phyloP scores from a whole-genome alignment of 2,113 vertebrate species.

The Rhizomys pruinosus region DNA sequence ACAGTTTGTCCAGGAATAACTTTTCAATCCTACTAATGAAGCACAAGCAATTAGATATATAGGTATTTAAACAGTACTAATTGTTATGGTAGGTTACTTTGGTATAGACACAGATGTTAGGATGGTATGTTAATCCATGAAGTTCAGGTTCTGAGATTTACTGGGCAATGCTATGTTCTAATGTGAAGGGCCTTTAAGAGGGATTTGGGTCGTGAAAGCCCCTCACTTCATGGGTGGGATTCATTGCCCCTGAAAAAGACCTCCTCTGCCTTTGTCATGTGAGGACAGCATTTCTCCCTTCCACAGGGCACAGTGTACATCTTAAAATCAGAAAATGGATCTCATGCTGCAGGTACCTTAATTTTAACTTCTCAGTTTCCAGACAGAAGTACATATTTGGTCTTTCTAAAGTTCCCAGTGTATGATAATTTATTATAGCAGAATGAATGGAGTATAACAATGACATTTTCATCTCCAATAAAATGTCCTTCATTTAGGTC shows the following conservation, averaged over 20 bases:
- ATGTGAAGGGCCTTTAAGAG: background rate
- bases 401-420: background rate
- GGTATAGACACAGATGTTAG: too few species aligned
- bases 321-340: background rate
- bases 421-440: background rate
- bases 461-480: background rate
- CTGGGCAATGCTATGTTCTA: background rate
- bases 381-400: background rate
- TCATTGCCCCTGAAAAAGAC: background rate
- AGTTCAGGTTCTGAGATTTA: background rate
- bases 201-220: too few species aligned
- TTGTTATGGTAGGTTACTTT: too few species aligned
- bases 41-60: too few species aligned
- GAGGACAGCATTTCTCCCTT: background rate
- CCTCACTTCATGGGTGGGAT: background rate
- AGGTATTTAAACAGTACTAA: too few species aligned
- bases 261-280: rapidly evolving
- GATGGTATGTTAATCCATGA: too few species aligned
- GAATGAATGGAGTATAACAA: background rate
- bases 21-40: too few species aligned
- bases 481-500: background rate
- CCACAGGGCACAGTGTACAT: too few species aligned
- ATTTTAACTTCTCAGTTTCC: background rate
- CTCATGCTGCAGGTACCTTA: background rate
- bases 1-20: too few species aligned